Evolutionary conservation across 2,113 vertebrate species (phyloP), one percentile per base, ranked within the genome.

Genomic region (Harpagus bidentatus): DNA sequence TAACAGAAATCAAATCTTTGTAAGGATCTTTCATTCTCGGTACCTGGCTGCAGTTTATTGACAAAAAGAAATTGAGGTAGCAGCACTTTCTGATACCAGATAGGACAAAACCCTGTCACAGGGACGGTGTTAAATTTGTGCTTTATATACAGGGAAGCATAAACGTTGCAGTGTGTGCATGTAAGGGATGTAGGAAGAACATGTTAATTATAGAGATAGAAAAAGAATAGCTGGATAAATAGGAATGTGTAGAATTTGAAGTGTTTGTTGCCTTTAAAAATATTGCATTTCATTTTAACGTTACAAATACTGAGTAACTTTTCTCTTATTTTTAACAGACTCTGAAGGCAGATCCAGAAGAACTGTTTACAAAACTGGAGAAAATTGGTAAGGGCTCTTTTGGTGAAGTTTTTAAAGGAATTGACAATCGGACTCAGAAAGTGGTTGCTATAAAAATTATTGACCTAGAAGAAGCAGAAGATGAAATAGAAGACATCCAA

Each of bases 381-480:
- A 99, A 98, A 95, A 99, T 99, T 93, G 99, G 99, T 56, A 99
- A 99, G 97, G 99, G 99, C 77, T 99, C 99, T 43, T 99, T 99
- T 76, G 99, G 99, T 16, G 99, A 99, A 96, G 99, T 99, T 86
- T 99, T 99, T 96, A 99, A 99, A 98, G 99, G 99, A 98, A 99
- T 99, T 95, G 99, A 99, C 98, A 99, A 98, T 98, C 99, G 98
- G 97, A 99, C 99, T 96, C 99, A 99, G 97, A 99, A 99, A 98
- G 99, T 99, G 79, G 99, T 99, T 91, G 99, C 99, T 95, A 99
- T 99, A 98, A 99, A 99, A 98, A 99, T 99, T 92, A 99, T 99
- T 96, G 99, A 99, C 96, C 98, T 99, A 93, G 99, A 99, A 97
- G 99, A 99, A 98, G 99, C 99, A 5, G 99, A 99, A 97, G 99